Percentiles rank a stretch among this genome's conserved stretches.
Evolutionary conservation across 2,797 vertebrate genomes (phyloP).

Genomic region (Melanotaenia boesemani): DNA sequence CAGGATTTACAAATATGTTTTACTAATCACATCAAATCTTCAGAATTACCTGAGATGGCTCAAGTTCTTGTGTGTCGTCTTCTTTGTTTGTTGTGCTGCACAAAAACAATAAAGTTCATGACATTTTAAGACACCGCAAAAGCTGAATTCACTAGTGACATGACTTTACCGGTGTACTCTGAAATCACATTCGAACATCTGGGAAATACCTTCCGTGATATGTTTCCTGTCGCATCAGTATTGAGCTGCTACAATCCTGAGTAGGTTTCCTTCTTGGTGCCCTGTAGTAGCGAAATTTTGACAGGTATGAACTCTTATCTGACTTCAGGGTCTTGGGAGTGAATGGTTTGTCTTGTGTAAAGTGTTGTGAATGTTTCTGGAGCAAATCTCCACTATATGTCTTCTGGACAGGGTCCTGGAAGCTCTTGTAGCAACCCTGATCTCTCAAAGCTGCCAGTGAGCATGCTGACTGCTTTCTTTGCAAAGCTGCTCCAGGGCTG

Average conservation of each 20-base stretch:
- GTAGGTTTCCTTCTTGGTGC: slow-evolving; percentile 81
- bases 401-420: slow-evolving; percentile 83
- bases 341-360: slow-evolving; percentile 89
- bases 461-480: slow-evolving; percentile 45
- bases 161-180: not conserved
- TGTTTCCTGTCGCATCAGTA: slow-evolving; percentile 65
- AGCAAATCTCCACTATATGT: slow-evolving; percentile 88
- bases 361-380: slow-evolving; percentile 87
- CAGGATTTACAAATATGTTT: not conserved
- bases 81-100: slow-evolving; percentile 66
- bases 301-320: slow-evolving; percentile 87
- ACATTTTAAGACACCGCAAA: slow-evolving; percentile 4
- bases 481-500: slow-evolving; percentile 43
- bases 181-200: not conserved
- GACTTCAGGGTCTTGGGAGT: slow-evolving; percentile 92
- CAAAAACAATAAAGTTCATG: slow-evolving; percentile 3
- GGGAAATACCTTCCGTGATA: slow-evolving; percentile 82
- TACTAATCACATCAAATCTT: slow-evolving; percentile 14
- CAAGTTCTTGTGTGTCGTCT: slow-evolving; percentile 36
- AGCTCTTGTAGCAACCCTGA: slow-evolving; percentile 67
- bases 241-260: slow-evolving; percentile 50
- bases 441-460: slow-evolving; percentile 51
- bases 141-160: not conserved
- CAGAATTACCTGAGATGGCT: slow-evolving; percentile 72
- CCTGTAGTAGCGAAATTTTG: slow-evolving; percentile 91